A percentile compares a stretch with the other conserved stretches of the same genome.
Conservation (phyloP, 2,888 invertebrate species). For the Molorchus minor region DNA sequence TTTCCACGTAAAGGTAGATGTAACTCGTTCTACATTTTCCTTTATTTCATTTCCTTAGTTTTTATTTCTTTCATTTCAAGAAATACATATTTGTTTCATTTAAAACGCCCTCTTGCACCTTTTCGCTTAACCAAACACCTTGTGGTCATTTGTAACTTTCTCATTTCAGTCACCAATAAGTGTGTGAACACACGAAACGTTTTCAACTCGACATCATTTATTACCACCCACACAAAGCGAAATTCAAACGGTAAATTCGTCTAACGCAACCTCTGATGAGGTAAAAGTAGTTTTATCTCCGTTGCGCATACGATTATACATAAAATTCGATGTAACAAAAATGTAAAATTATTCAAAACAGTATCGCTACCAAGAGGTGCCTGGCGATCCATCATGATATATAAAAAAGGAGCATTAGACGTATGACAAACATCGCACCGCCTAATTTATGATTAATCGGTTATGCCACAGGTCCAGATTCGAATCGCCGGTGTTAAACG, state of each 20-base stretch:
- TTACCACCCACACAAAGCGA: constrained; percentile 4
- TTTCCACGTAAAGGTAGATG: no score
- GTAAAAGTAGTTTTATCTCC: constrained; percentile 3
- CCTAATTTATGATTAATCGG: constrained; percentile 19
- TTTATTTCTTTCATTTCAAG: no score
- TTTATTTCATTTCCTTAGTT: no score
- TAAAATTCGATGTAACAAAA: constrained; percentile 11
- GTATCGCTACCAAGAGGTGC: constrained; percentile 5
- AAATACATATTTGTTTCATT: no score
- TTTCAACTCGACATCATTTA: constrained; percentile 9
- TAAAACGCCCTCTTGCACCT: no score
- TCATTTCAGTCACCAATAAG: no score
- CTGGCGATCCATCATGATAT: constrained; percentile 10
- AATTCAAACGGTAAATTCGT: neutral
- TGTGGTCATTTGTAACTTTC: no score
- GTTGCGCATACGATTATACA: constrained; percentile 8
- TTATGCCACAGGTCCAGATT: constrained; percentile 8
- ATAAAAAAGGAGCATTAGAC: constrained; percentile 4
- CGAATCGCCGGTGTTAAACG: constrained; percentile 11
- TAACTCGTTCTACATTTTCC: no score
- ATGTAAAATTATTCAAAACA: constrained; percentile 23
- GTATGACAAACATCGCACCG: neutral
- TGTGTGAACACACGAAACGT: neutral
- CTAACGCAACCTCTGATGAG: constrained; percentile 8
- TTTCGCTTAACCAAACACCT: no score